A percentile compares a stretch with the other conserved stretches of the same genome.
Evolutionary conservation across 2,888 invertebrate genomes (phyloP).

Genomic region (Cenopis cana): DNA sequence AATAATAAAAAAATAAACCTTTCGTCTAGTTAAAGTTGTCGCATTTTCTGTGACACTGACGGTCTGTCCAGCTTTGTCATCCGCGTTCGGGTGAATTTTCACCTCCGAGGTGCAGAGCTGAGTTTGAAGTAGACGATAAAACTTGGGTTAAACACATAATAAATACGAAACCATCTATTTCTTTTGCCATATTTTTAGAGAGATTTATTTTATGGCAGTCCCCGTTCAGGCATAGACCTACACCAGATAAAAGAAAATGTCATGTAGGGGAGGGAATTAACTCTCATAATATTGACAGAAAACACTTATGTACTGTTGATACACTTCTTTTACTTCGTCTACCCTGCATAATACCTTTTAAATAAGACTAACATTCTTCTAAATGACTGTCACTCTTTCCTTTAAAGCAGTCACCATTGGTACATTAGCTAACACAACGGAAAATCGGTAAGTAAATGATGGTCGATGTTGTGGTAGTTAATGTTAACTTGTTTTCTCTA

Average conservation of each 20-base stretch:
- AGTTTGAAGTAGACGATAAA: neutral
- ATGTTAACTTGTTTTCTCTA: slow-evolving; percentile 9
- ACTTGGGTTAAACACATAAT: neutral
- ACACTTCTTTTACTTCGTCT: too few relatives aligned
- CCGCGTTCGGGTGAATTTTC: too few relatives aligned
- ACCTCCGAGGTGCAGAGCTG: too few relatives aligned
- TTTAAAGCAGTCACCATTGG: slow-evolving; percentile 37
- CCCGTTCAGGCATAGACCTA: neutral
- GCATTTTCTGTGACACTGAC: too few relatives aligned
- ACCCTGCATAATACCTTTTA: neutral
- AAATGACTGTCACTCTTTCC: slow-evolving; percentile 31
- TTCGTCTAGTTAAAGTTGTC: too few relatives aligned
- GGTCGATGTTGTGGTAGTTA: slow-evolving; percentile 32
- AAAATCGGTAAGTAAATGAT: slow-evolving; percentile 29
- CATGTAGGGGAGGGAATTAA: too few relatives aligned
- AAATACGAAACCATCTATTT: neutral
- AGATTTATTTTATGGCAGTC: neutral
- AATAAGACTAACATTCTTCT: slow-evolving; percentile 21
- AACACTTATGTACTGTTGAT: too few relatives aligned
- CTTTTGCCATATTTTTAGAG: neutral
- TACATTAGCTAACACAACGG: slow-evolving; percentile 32
- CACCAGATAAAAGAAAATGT: too few relatives aligned
- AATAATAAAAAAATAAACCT: too few relatives aligned
- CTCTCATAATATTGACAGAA: too few relatives aligned
- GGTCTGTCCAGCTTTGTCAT: too few relatives aligned